These are phyloP conservation scores for Anser brachyrhynchus DNA, from an alignment of 2,113 vertebrate genomes.

Conservation along the genomic window DNA sequence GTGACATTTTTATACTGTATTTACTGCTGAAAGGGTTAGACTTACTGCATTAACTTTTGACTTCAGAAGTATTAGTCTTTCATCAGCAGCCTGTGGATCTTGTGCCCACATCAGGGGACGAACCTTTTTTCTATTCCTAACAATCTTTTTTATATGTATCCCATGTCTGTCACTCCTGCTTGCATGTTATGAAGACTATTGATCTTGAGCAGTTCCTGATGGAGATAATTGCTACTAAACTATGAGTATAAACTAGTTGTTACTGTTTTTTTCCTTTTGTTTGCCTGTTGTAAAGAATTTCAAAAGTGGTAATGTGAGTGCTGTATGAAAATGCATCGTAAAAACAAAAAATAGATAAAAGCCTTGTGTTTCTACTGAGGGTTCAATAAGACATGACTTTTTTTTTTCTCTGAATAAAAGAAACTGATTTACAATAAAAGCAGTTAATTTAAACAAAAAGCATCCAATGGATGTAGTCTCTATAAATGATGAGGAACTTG, in stretches of 20 bases:
- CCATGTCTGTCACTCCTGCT: not conserved
- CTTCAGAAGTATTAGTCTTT: not conserved
- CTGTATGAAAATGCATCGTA: not conserved
- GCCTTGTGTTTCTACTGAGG: not conserved
- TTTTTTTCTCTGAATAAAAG: not conserved
- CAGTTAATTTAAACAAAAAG: not conserved
- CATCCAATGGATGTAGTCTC: not conserved
- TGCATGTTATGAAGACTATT: not conserved
- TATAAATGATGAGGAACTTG: not conserved
- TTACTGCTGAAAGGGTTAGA: not conserved
- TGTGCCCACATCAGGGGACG: not conserved
- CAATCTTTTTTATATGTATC: not conserved
- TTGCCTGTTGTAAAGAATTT: not conserved
- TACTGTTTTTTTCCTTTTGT: not conserved
- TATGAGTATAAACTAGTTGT: not conserved
- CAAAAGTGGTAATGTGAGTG: not conserved
- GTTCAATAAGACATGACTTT: not conserved
- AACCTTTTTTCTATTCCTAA: not conserved
- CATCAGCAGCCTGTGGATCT: not conserved
- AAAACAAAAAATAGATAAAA: not conserved
- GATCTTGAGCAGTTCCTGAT: not conserved
- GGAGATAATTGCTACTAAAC: not conserved
- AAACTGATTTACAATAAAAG: not conserved
- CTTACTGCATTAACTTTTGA: not conserved
- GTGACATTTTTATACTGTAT: not conserved